Evolutionary conservation across 2,888 invertebrate species (phyloP).

Genomic region (Lycophotia porphyrea): DNA sequence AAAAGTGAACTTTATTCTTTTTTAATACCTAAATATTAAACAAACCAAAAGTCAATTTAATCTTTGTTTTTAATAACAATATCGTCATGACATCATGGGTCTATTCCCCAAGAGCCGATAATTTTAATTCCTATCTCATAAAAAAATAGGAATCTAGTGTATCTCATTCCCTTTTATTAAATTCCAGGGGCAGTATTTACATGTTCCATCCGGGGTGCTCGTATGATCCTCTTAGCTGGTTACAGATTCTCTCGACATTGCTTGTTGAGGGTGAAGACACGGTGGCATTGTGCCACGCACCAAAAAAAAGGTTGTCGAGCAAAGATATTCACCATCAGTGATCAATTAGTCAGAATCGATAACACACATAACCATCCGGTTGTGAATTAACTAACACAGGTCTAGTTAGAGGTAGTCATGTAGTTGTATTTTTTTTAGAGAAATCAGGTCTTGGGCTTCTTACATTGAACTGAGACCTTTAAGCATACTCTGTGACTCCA

Average conservation of each 20-base stretch:
- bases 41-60: not conserved
- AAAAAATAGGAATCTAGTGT: too few species aligned
- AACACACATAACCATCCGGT: not conserved
- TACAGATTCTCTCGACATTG: not conserved
- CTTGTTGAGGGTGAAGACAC: not conserved
- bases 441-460: too few species aligned
- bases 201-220: not conserved
- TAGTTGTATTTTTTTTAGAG: too few species aligned
- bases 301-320: not conserved
- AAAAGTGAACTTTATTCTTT: not conserved
- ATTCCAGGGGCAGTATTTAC: not conserved
- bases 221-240: not conserved
- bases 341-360: not conserved
- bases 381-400: too few species aligned
- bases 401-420: too few species aligned
- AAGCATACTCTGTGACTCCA: too few species aligned
- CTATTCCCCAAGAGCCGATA: not conserved
- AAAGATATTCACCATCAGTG: not conserved
- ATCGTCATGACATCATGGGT: not conserved
- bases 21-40: not conserved
- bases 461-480: too few species aligned
- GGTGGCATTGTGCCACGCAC: conserved; percentile 31
- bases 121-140: not conserved
- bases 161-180: not conserved
- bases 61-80: not conserved